Conservation (phyloP, 2,888 invertebrate genomes). For the Drosophila algonquin region DNA sequence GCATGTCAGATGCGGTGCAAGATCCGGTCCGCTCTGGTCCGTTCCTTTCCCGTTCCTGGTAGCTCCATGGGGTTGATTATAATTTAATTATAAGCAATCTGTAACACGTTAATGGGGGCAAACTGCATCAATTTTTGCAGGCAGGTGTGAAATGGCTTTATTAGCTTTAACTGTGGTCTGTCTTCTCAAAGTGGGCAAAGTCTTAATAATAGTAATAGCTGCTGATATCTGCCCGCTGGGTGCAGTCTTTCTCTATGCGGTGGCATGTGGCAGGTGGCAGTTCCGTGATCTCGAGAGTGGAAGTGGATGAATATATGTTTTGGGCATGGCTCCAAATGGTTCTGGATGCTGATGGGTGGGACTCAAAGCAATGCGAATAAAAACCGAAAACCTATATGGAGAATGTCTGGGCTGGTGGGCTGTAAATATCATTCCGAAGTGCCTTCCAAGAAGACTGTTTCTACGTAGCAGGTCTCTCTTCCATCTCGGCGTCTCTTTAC, state of each 20-base stretch:
- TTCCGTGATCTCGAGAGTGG: background rate
- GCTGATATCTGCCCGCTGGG: slow-evolving; percentile 35
- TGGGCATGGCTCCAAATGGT: no score
- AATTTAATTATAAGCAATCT: slow-evolving; percentile 77
- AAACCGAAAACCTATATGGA: no score
- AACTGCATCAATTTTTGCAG: slow-evolving; percentile 62
- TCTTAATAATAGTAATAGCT: slow-evolving; percentile 68
- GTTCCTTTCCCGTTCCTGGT: slow-evolving; percentile 12
- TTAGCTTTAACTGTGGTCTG: slow-evolving; percentile 51
- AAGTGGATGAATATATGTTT: background rate
- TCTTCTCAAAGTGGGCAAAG: slow-evolving; percentile 19
- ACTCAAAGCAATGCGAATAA: no score
- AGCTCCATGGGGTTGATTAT: slow-evolving; percentile 69
- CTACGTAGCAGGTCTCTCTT: background rate
- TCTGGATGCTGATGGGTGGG: no score
- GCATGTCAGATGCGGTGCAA: slow-evolving; percentile 60
- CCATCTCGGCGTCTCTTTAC: background rate
- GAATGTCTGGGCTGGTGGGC: background rate
- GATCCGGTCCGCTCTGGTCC: slow-evolving; percentile 31
- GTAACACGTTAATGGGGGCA: slow-evolving; percentile 69
- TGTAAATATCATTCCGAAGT: background rate
- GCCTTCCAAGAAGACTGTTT: background rate
- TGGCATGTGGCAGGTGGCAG: background rate
- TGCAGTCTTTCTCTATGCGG: slow-evolving; percentile 4
- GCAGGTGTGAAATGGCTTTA: slow-evolving; percentile 77